Evolutionary conservation across 2,888 invertebrate species (phyloP), one percentile per base, ranked within the genome.

Genomic region (Platerodrilus igneus): DNA sequence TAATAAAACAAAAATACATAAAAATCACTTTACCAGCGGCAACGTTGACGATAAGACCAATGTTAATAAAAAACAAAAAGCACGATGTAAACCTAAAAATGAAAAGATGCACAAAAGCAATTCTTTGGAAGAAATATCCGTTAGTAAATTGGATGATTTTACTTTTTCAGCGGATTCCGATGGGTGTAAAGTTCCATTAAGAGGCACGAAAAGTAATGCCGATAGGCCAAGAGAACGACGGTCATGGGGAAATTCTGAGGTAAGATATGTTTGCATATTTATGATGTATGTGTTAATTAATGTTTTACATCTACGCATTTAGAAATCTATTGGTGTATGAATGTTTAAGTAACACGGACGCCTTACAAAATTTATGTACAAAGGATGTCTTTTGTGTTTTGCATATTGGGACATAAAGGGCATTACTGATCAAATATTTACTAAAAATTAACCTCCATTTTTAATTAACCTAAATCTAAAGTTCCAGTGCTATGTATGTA

Each of bases 71-170:
- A 58, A 56, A 33, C 50, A 67, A 63, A 37, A 50, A 26, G 37
- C 48, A 16, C 45, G 53, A 13, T 40, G 48, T 10, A 72, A 74
- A 40, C 68, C 64, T 15, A 57, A 67, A 38, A 52, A 57, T 21
- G 61, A 42, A 31, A 71, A 73, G 48, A 58, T 78, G 41, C 79
- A 84, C 61, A 83, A 86, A 51, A 81, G 85, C 48, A 82, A 84
- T 60, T 87, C 87, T 17, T 69, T 89, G 54, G 87, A 88, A 64
- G 89, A 89, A 68, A 77, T 87, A 50, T 85, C 85, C 29, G 81
- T 83, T 52, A 80, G 83, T 40, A 83, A 79, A 65, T 72, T 85
- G 49, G 83, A 83, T 57, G 84, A 84, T 57, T 73, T 81, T 37
- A 47, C 35, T 19, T 55, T 57, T 27, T 29, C 44, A 10, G 37